Evolutionary conservation across 2,113 vertebrate species (phyloP).

Genomic region (Melozone crissalis): DNA sequence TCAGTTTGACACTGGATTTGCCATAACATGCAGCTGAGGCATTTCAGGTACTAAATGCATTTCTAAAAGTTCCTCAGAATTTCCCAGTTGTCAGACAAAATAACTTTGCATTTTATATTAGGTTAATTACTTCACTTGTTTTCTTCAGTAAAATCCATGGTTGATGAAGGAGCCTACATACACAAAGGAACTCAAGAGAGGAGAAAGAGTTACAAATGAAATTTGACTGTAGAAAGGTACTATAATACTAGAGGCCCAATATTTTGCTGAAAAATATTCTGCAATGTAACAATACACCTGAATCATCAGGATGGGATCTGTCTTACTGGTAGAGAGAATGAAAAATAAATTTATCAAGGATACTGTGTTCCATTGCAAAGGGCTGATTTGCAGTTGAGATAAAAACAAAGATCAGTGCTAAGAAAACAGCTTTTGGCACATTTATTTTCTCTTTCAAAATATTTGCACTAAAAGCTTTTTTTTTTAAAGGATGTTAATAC

Average conservation of each 20-base stretch:
- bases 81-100: neutral
- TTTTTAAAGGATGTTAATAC: slow-evolving; percentile 47
- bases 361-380: slow-evolving; percentile 35
- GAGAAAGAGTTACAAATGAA: neutral
- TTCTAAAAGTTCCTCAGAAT: neutral
- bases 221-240: neutral
- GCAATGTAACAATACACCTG: neutral
- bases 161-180: neutral
- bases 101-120: neutral
- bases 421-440: slow-evolving; percentile 62
- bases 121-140: neutral
- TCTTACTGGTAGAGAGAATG: slow-evolving; percentile 5
- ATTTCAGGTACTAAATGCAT: neutral
- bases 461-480: slow-evolving; percentile 68
- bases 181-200: neutral
- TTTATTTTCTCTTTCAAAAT: slow-evolving; percentile 56
- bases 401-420: slow-evolving; percentile 58
- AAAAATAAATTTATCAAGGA: slow-evolving; percentile 56
- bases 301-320: neutral
- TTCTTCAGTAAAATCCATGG: neutral
- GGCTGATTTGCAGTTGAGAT: slow-evolving; percentile 55
- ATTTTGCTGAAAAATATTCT: neutral
- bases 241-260: neutral
- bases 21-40: slow-evolving; percentile 33
- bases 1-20: slow-evolving; percentile 22